Evolutionary conservation across 2,888 invertebrate genomes (phyloP), one percentile per base, ranked within the genome.

Genomic region (Lasius platythorax): DNA sequence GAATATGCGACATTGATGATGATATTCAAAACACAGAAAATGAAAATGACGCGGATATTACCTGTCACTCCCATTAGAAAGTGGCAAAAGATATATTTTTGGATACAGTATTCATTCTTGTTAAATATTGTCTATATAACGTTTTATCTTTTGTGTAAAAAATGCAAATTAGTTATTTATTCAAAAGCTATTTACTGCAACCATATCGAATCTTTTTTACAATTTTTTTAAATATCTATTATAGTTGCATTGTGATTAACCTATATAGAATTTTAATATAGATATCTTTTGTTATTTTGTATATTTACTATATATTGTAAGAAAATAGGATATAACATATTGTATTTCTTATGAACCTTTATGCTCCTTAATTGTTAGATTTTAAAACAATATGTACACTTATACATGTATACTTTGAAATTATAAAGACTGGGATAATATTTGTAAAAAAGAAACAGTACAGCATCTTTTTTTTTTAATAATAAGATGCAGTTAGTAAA

Each of bases 1-100:
- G 92, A 83, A 93, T 94, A 64, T 93, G 93, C 79, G 95, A 95
- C 76, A 92, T 93, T 28, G 95, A 95, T 64, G 95, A 95, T 53
- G 95, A 95, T 84, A 88, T 94, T 67, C 93, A 93, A 66, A 93
- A 91, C 76, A 92, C 91, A 73, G 95, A 93, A 88, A 94, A 90
- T 78, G 94, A 93, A 70, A 93, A 91, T 82, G 93, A 92, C 15
- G 87, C 89, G 12, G 93, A 93, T 58, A 91, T 92, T 66, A 72
- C 93, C 18, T 94, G 94, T 88, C 94, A 94, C 84, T 94, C 94
- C 46, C 94, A 93, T 89, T 94, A 92, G 90, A 58, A 43, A 28
- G 1, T 46, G n/a, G 0, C 3, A n/a, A 12, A 46, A n/a, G 33
- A 23, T 18, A n/a, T 58, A 61, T 46, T 30, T 70, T 70, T 58